A percentile compares a stretch with the other conserved stretches of the same genome.
Conservation (phyloP, 2,113 vertebrate species). For the Argyrosomus japonicus region DNA sequence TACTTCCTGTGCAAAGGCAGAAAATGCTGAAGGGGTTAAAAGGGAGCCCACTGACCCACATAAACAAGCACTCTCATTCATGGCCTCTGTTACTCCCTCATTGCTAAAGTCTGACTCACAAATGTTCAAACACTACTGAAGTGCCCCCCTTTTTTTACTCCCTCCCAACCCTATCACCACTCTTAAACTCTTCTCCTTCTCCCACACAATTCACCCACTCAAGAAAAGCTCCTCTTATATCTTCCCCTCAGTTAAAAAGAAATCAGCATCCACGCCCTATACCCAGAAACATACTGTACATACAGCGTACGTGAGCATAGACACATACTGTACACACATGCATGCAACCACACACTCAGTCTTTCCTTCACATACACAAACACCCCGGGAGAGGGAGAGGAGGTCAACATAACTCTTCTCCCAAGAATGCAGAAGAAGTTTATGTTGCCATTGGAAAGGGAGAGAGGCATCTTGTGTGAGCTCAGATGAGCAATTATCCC, state of each 20-base stretch:
- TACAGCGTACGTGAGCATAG: not conserved
- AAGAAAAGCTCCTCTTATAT: slow-evolving; percentile 36
- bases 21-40: slow-evolving; percentile 69
- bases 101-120: slow-evolving; percentile 83
- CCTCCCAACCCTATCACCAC: slow-evolving; percentile 26
- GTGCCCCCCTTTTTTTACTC: not conserved
- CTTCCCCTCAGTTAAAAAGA: slow-evolving; percentile 32
- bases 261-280: slow-evolving; percentile 6
- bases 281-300: slow-evolving; percentile 12
- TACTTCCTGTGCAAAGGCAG: slow-evolving; percentile 62
- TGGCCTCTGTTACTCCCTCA: slow-evolving; percentile 80
- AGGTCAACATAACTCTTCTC: slow-evolving; percentile 77
- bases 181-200: slow-evolving; percentile 52
- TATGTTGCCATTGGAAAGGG: slow-evolving; percentile 76
- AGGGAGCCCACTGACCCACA: slow-evolving; percentile 75
- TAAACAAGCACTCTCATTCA: slow-evolving; percentile 81
- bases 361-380: slow-evolving; percentile 46
- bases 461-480: slow-evolving; percentile 75
- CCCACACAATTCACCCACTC: slow-evolving; percentile 55
- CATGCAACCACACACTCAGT: slow-evolving; percentile 22
- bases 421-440: slow-evolving; percentile 75
- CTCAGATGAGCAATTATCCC: slow-evolving; percentile 81
- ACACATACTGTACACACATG: slow-evolving; percentile 14
- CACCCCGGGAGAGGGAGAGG: slow-evolving; percentile 62
- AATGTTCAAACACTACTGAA: slow-evolving; percentile 67